Base-by-base conservation (phyloP, 2,113 vertebrate genomes). In the Myotis davidii region DNA sequence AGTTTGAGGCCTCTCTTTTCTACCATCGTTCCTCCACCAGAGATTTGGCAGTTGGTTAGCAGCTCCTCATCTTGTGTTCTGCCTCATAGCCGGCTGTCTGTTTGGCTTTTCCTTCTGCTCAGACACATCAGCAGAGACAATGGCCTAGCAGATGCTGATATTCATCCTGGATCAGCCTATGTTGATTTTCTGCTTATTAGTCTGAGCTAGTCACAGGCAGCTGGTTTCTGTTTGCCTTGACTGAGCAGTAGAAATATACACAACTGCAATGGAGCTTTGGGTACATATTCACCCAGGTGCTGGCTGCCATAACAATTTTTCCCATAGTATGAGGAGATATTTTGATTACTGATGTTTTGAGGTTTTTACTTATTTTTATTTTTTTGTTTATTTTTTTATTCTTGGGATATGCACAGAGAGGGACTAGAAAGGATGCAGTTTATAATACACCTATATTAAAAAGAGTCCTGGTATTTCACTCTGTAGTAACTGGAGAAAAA, bases 121-220 rank as follows among this genome's bases (percentile, higher is more conserved):
- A 96, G 91, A 96, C 79, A 81, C 64, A 88, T 84, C 95, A 78
- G 94, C 8, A 91, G 69, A 97, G 88, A 97, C 96, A 98, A 97
- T 93, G 88, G 94, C 86, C 34, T 73, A 96, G 73, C 97, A 97
- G 97, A 98, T 97, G 97, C 96, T 97, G 92, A 96, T 95, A 96
- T 93, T 93, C 96, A 96, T 96, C 85, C 74, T 86, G 85, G 88
- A 97, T 94, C 92, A 94, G 97, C 32, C 95, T 94, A 18, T 96
- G 96, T 96, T 97, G 95, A 97, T 97, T 98, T 97, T 97, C 96
- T 94, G 88, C 93, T 97, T 94, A 95, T 97, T 96, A 97, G 92
- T 73, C 85, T 97, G 92, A 91, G 91, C 94, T 79, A 89, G 88
- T 94, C 94, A 95, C 88, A 97, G 95, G 91, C 96, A 97, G 96